phyloP scores from a whole-genome alignment of 35 echinoderm and acorn worm species.

The Apostichopus californicus region DNA sequence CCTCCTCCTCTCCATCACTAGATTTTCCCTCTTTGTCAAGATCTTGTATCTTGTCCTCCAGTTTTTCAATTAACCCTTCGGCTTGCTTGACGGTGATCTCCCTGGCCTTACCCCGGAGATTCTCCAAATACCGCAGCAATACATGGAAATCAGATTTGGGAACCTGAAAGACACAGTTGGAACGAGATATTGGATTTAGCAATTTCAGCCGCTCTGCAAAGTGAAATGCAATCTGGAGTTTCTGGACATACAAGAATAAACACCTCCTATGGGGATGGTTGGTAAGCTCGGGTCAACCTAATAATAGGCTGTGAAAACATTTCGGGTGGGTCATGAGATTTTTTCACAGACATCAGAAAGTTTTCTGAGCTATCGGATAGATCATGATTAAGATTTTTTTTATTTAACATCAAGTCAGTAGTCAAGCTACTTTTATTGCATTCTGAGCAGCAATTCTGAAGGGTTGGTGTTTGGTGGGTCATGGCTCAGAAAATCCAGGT shows the following conservation, averaged over 20 bases:
- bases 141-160: constrained; percentile 10
- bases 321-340: too few relatives aligned
- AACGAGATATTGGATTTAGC: neutral
- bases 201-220: neutral
- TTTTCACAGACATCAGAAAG: too few relatives aligned
- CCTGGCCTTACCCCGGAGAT: constrained; percentile 17
- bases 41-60: neutral
- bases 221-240: neutral
- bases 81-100: constrained; percentile 8
- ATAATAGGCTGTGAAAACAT: neutral
- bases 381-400: too few relatives aligned
- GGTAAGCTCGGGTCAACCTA: too few relatives aligned
- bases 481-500: too few relatives aligned
- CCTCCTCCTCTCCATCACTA: neutral
- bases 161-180: neutral
- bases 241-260: too few relatives aligned
- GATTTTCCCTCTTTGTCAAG: neutral
- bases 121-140: constrained; percentile 28
- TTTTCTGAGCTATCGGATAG: too few relatives aligned
- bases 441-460: too few relatives aligned
- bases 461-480: too few relatives aligned
- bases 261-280: too few relatives aligned
- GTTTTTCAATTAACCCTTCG: neutral
- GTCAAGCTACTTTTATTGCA: too few relatives aligned
- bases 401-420: too few relatives aligned